A percentile compares a stretch with the other conserved stretches of the same genome.
Conservation (phyloP, 2,113 vertebrate species). For the Microcebus lehilahytsara region DNA sequence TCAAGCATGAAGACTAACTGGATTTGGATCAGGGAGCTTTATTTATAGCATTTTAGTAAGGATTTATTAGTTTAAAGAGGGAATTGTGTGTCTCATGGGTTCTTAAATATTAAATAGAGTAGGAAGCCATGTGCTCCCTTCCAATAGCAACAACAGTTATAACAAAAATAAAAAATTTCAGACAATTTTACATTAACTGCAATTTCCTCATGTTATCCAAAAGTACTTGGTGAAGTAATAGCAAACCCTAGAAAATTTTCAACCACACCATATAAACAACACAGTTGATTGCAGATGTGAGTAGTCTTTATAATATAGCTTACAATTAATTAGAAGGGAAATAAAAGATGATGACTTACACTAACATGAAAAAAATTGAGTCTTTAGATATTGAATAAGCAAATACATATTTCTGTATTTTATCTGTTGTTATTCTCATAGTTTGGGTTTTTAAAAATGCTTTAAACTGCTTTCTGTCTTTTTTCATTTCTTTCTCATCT, state of each 20-base stretch:
- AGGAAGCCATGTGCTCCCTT: constrained; percentile 68
- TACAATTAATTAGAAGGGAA: constrained; percentile 64
- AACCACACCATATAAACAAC: constrained; percentile 46
- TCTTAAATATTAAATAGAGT: constrained; percentile 71
- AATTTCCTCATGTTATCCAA: constrained; percentile 65
- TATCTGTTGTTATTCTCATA: neutral
- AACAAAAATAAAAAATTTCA: constrained; percentile 50
- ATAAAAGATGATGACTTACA: neutral
- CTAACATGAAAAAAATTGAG: neutral
- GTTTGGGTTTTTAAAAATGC: neutral
- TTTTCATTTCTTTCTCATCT: neutral
- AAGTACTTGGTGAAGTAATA: constrained; percentile 71
- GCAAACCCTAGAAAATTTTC: constrained; percentile 56
- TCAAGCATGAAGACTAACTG: constrained; percentile 79
- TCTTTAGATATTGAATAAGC: constrained; percentile 19
- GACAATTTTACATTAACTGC: constrained; percentile 59
- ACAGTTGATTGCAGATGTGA: constrained; percentile 51
- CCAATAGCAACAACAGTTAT: constrained; percentile 18
- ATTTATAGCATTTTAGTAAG: constrained; percentile 73
- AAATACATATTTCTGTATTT: neutral
- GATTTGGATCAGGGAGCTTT: constrained; percentile 82
- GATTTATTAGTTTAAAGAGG: constrained; percentile 80
- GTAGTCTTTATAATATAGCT: constrained; percentile 22
- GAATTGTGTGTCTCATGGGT: constrained; percentile 61
- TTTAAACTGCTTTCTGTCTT: neutral